Percentiles rank a stretch among this genome's conserved stretches.
phyloP scores from a whole-genome alignment of 2,797 vertebrate genomes.

The Apogon talboti region DNA sequence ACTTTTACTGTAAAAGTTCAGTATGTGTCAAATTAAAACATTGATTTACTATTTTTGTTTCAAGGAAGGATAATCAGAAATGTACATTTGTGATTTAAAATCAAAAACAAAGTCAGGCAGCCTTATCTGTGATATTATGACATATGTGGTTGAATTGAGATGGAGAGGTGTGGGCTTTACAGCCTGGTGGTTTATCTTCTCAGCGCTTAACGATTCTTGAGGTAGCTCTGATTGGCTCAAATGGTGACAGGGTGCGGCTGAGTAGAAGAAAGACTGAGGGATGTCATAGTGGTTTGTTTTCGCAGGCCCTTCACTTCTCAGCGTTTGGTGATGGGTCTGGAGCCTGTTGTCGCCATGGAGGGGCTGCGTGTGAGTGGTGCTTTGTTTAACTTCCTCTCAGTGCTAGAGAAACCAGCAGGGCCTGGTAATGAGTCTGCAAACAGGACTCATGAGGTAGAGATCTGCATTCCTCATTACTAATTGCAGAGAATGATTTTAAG shows the following conservation, averaged over 20 bases:
- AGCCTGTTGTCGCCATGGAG: conserved; percentile 75
- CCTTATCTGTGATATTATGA: conserved; percentile 15
- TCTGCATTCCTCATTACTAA: conserved; percentile 70
- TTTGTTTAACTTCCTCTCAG: conserved; percentile 87
- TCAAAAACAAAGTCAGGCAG: not conserved
- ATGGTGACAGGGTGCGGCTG: conserved; percentile 63
- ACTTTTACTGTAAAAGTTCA: conserved; percentile 14
- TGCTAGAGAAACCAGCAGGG: conserved; percentile 83
- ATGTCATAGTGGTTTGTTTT: conserved; percentile 79
- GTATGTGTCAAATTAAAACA: conserved; percentile 10
- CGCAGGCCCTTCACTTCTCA: conserved; percentile 81
- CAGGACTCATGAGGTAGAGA: conserved; percentile 76
- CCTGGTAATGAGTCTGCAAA: conserved; percentile 86
- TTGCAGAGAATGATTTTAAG: conserved; percentile 68
- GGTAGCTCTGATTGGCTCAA: conserved; percentile 58
- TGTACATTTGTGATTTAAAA: conserved; percentile 14
- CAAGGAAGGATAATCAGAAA: not conserved
- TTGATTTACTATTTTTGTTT: not conserved
- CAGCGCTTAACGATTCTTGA: conserved; percentile 56
- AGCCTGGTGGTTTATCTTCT: conserved; percentile 60
- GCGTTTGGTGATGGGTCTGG: conserved; percentile 73
- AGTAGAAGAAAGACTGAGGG: conserved; percentile 74
- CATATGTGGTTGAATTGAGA: conserved; percentile 43
- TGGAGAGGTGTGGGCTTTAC: conserved; percentile 47
- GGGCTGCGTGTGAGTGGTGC: conserved; percentile 79